Conservation (phyloP, 2,888 invertebrate genomes). For the Sialis fuliginosa region DNA sequence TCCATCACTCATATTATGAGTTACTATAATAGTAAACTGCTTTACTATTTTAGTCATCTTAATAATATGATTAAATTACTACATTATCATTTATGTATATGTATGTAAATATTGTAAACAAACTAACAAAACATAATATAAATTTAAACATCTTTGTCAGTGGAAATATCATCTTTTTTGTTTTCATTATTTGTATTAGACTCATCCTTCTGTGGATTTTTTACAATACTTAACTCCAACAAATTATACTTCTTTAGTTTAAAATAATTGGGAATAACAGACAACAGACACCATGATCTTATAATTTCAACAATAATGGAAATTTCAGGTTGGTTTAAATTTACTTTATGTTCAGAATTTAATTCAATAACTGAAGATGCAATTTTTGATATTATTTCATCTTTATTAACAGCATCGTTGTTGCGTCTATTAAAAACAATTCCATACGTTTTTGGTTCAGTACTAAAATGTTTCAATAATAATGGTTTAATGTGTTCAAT, state of each 20-base stretch:
- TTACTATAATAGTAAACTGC: too few relatives aligned
- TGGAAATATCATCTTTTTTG: background rate
- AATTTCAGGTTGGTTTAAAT: constrained; percentile 58
- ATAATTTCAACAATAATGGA: constrained; percentile 73
- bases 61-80: too few relatives aligned
- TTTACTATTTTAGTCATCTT: too few relatives aligned
- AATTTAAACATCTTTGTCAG: background rate
- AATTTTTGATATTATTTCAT: constrained; percentile 51
- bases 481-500: constrained; percentile 42
- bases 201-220: constrained; percentile 8
- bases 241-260: constrained; percentile 74
- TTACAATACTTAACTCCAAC: constrained; percentile 30
- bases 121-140: background rate
- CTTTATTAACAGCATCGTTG: constrained; percentile 53
- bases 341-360: constrained; percentile 56
- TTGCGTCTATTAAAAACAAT: constrained; percentile 63
- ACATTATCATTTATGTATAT: too few relatives aligned
- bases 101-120: too few relatives aligned
- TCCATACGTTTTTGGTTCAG: constrained; percentile 53
- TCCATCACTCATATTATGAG: too few relatives aligned
- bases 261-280: constrained; percentile 62
- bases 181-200: background rate
- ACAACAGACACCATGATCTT: constrained; percentile 59
- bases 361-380: constrained; percentile 51
- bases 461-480: constrained; percentile 56